Evolutionary conservation across 2,888 invertebrate genomes (phyloP), one percentile per base, ranked within the genome.

Genomic region (Lypha dubia): DNA sequence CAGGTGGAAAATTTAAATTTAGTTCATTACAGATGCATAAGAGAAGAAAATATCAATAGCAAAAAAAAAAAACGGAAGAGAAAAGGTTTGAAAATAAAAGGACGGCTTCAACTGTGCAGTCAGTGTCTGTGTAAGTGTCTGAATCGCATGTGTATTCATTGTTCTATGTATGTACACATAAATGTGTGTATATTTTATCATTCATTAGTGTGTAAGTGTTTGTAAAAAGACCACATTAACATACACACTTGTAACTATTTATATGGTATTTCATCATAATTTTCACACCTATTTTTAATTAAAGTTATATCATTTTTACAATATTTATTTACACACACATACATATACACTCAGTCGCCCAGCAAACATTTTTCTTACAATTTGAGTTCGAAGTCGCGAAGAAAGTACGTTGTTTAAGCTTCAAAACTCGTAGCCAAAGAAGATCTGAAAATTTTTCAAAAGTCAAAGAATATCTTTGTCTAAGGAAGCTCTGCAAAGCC

Each of bases 251-350:
- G 24, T 8, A 22, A 2, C 38, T 38, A 51, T 28, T 46, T 49
- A n/a, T 20, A 53, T 56, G 24, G 24, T 58, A 41, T 63, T 58
- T 65, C 49, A 73, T 65, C 38, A 71, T 79, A 65, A 75, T 67
- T 58, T 80, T 77, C 67, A 80, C 84, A 84, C 77, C 80, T 58
- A 67, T 63, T 79, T 80, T 80, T 77, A 84, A 84, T 84, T 84
- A 77, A 80, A 84, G 80, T 84, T 73, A 77, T 80, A 80, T 62
- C 49, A 60, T 20, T 28, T 51, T 63, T 58, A 49, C 60, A 46
- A 38, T 38, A n/a, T n/a, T n/a, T n/a, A n/a, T n/a, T n/a, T n/a
- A 65, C 65, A 60, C n/a, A 58, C 44, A 28, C 6, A 51, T 1
- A 8, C 28, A 28, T 13, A 53, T 51, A 13, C 22, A 13, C 49